Base-by-base conservation (phyloP, 2,888 invertebrate genomes). In the Rhingia rostrata region DNA sequence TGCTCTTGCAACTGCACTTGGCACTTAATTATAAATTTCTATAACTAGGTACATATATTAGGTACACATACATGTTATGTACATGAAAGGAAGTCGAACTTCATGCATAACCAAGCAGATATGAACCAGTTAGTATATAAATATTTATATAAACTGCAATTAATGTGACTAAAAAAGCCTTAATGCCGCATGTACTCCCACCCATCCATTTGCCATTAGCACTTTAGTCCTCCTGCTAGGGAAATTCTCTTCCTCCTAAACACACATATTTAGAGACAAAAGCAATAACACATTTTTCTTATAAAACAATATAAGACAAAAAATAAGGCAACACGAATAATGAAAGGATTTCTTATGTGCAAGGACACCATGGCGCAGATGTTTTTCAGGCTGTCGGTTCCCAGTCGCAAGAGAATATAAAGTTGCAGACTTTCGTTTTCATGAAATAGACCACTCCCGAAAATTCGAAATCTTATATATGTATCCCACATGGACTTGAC, bases 351-450 rank as follows among this genome's bases (percentile, higher is more conserved):
- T 49, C 12, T 60, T 58, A 47, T 66, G 47, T 67, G 60, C 61
- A 77, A 73, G 78, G 61, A 78, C 72, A 73, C 54, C 66, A 4
- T 61, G 37, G 69, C 54, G 64, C 80, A 84, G 80, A 84, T 84
- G 80, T 84, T 84, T 70, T 70, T 43, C 67, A 70, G 74, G 60
- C 69, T 80, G 74, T 66, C 3, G 5, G 53, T 84, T 84, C 80
- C 69, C 80, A 75, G 74, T 66, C 60, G 74, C 61, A 75, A 66
- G 74, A 84, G 70, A 80, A 80, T 80, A 84, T 84, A 43, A 67
- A 78, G 56, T 51, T 54, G 54, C 49, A 78, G 72, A 66, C 66
- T 47, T 63, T 70, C 60, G 41, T 49, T 61, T 61, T 61, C 61
- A 12, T 51, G 12, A 22, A 22, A 22, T 22, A 37, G 41, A 72